Base-by-base conservation (phyloP, 2,113 vertebrate species). In the Steatornis caripensis region DNA sequence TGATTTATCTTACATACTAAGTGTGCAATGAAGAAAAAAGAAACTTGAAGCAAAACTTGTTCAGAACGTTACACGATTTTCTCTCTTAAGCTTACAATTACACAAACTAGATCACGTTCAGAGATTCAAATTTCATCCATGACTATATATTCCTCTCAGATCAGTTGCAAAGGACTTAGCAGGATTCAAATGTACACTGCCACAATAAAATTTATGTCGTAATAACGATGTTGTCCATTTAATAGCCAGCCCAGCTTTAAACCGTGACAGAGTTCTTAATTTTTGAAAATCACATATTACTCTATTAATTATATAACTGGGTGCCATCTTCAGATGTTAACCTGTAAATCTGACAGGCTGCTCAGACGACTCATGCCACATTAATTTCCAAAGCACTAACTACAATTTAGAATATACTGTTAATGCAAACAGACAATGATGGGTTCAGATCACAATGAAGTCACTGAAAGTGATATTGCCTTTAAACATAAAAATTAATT, bases 141-240 rank as follows among this genome's bases (percentile, higher is more conserved):
- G 85, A 72, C 32, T 69, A 79, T 20, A 5, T 83, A 87, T 32
- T 61, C 82, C 21, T 72, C 61, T 92, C 39, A 81, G 64, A 92
- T 76, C 32, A 82, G 71, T 64, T 95, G 72, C 89, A 89, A 54
- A 68, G 68, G 68, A 94, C 79, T 79, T 51, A 89, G 74, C 51
- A 82, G 49, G 51, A 93, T 65, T 76, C 27, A 89, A 71, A 89
- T 30, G 15, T 45, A 62, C 49, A 43, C 36, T 62, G 39, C 65
- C 64, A 84, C 37, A 74, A 37, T 41, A 34, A 62, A 83, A 78
- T 87, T 90, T 71, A 80, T 90, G 97, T 96, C 93, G 97, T 90
- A 93, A 87, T 24, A 90, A 95, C 80, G 68, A 15, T 85, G n/a
- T n/a, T n/a, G n/a, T n/a, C n/a, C n/a, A n/a, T n/a, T n/a, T n/a